phyloP scores from a whole-genome alignment of 2,797 vertebrate genomes.

The Pseudochirops cupreus region DNA sequence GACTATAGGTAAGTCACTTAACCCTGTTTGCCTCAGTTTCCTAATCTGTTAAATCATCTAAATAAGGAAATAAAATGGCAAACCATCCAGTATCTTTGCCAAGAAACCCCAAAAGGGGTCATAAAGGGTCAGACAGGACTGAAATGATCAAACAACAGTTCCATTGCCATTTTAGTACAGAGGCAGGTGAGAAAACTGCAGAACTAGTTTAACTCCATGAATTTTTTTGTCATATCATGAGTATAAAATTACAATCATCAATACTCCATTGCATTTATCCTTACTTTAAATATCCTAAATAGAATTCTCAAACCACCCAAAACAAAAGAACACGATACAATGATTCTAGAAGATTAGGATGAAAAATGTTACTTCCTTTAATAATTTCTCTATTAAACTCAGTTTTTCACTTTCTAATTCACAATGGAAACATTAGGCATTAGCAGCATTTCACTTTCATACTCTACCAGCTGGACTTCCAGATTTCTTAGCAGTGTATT shows the following conservation, averaged over 20 bases:
- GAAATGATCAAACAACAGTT: background rate
- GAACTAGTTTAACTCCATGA: background rate
- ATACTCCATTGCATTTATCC: background rate
- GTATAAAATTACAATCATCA: background rate
- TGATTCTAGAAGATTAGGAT: background rate
- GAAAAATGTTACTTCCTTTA: background rate
- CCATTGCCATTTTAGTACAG: background rate
- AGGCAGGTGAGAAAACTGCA: background rate
- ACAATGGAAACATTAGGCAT: background rate
- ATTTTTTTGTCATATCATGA: background rate
- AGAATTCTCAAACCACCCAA: background rate
- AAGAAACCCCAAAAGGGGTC: background rate
- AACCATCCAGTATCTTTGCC: background rate
- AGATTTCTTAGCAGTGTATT: slow-evolving; percentile 8
- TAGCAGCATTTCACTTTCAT: slow-evolving; percentile 10
- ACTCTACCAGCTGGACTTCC: background rate
- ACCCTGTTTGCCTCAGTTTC: background rate
- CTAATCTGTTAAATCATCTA: background rate
- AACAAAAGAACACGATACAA: background rate
- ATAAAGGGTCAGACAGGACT: background rate
- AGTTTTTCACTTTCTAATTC: slow-evolving; percentile 4
- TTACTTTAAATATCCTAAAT: background rate
- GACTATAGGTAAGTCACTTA: background rate
- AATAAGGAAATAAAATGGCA: background rate
- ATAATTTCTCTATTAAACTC: background rate